A percentile compares a stretch with the other conserved stretches of the same genome.
Evolutionary conservation across 2,888 invertebrate species (phyloP).

Genomic region (Parnassius mnemosyne): DNA sequence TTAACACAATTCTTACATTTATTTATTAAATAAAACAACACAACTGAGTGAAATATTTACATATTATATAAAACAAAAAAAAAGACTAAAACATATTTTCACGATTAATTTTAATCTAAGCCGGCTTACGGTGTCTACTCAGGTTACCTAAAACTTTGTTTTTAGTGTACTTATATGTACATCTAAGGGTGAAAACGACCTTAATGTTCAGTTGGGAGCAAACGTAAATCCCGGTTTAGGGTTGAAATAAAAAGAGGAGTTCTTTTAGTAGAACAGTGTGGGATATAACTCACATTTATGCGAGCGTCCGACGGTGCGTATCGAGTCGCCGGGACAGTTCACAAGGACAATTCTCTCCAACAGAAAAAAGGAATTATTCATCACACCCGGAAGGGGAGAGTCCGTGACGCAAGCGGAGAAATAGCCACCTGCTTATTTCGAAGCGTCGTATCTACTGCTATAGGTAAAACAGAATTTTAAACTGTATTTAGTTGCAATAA

Average conservation of each 20-base stretch:
- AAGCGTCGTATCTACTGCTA: slow-evolving; percentile 45
- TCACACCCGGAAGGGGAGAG: slow-evolving; percentile 81
- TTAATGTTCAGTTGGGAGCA: slow-evolving; percentile 58
- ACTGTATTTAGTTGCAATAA: slow-evolving; percentile 34
- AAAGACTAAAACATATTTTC: too few species aligned
- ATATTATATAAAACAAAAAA: too few species aligned
- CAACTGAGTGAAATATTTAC: too few species aligned
- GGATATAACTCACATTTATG: slow-evolving; percentile 77
- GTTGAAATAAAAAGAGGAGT: slow-evolving; percentile 73
- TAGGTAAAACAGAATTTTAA: slow-evolving; percentile 25
- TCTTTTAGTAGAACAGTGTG: slow-evolving; percentile 72
- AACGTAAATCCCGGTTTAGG: slow-evolving; percentile 67
- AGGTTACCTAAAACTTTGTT: slow-evolving; percentile 24
- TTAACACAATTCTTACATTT: too few species aligned
- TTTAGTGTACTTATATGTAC: slow-evolving; percentile 27
- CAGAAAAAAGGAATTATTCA: slow-evolving; percentile 80
- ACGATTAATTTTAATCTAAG: slow-evolving; percentile 1
- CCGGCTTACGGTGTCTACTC: slow-evolving; percentile 5
- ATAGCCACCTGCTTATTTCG: slow-evolving; percentile 60
- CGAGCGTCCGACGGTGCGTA: slow-evolving; percentile 73
- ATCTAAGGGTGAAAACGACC: slow-evolving; percentile 50
- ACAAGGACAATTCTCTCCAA: slow-evolving; percentile 75
- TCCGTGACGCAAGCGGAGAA: slow-evolving; percentile 77
- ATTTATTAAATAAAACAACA: too few species aligned
- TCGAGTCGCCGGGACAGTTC: slow-evolving; percentile 75